Conservation (phyloP, 2,888 invertebrate species). For the Melanostoma scalare region DNA sequence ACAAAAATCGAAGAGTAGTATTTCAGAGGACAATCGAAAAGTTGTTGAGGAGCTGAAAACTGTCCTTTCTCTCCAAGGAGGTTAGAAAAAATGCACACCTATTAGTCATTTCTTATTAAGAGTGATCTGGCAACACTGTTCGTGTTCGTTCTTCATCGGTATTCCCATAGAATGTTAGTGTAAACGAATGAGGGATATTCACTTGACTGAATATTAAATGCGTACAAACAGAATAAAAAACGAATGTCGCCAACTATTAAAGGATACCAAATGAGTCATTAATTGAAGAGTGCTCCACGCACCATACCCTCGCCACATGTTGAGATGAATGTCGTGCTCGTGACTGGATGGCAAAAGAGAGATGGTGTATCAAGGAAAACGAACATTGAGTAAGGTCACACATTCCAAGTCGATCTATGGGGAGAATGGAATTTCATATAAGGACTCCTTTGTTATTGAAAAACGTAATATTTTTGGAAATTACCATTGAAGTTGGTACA, state of each 20-base stretch:
- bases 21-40: no score
- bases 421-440: conserved; percentile 58
- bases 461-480: conserved; percentile 63
- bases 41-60: no score
- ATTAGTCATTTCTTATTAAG: no score
- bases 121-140: neutral
- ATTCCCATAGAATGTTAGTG: conserved; percentile 41
- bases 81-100: no score
- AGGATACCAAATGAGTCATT: conserved; percentile 73
- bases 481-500: neutral
- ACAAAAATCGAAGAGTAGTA: no score
- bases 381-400: conserved; percentile 66
- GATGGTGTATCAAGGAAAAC: neutral
- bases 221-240: conserved; percentile 25
- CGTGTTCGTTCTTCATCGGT: conserved; percentile 1
- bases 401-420: conserved; percentile 39
- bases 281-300: conserved; percentile 55
- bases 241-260: conserved; percentile 64
- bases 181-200: conserved; percentile 45
- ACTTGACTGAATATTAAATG: conserved; percentile 44
- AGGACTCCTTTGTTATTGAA: conserved; percentile 25
- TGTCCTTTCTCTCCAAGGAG: no score
- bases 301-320: conserved; percentile 70
- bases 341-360: neutral
- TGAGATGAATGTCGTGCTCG: conserved; percentile 22